Evolutionary conservation across 2,888 invertebrate genomes (phyloP).

Genomic region (Baccha elongata): DNA sequence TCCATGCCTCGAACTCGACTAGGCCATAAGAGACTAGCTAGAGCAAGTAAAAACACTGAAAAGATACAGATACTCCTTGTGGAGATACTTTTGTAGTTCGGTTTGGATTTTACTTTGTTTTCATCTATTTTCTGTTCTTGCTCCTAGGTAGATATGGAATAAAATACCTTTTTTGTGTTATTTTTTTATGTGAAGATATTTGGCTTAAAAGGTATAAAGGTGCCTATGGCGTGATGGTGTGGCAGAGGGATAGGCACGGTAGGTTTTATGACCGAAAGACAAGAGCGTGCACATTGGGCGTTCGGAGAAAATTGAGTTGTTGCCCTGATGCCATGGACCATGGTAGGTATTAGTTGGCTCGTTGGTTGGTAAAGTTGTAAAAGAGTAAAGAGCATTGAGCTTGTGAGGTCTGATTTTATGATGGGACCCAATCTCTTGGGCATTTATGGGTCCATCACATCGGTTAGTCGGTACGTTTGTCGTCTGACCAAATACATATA

Average conservation of each 20-base stretch:
- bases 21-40: slow-evolving; percentile 3
- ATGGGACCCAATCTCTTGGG: slow-evolving; percentile 66
- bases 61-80: slow-evolving; percentile 9
- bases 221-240: slow-evolving; percentile 46
- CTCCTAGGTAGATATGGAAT: slow-evolving; percentile 28
- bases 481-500: not conserved
- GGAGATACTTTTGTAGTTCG: slow-evolving; percentile 23
- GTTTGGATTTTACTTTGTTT: slow-evolving; percentile 28
- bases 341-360: not conserved
- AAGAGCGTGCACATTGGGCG: slow-evolving; percentile 46
- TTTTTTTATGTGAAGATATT: slow-evolving; percentile 27
- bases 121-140: slow-evolving; percentile 49
- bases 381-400: slow-evolving; percentile 63
- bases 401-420: slow-evolving; percentile 71
- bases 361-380: slow-evolving; percentile 52
- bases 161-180: slow-evolving; percentile 20
- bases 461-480: not conserved
- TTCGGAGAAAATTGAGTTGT: slow-evolving; percentile 70
- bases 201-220: slow-evolving; percentile 56
- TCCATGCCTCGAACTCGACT: slow-evolving; percentile 42
- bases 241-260: slow-evolving; percentile 46
- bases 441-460: slow-evolving; percentile 52
- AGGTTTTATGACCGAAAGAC: slow-evolving; percentile 55
- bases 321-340: slow-evolving; percentile 14
- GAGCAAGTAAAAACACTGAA: slow-evolving; percentile 19